These are phyloP conservation scores for Portevinia maculata DNA, from an alignment of 2,888 invertebrate genomes.

Conservation along the genomic window DNA sequence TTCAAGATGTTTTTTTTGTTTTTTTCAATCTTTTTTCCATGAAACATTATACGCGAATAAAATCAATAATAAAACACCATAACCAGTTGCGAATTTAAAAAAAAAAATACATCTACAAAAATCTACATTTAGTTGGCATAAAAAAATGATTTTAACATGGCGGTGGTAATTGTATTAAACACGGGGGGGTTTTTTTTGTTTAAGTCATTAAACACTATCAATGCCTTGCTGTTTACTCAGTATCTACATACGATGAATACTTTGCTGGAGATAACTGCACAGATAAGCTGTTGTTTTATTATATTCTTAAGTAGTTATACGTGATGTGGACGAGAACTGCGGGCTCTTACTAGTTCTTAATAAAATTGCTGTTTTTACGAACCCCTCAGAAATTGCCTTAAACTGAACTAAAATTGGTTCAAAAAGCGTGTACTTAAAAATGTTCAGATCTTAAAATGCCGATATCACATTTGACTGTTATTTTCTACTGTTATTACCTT, in stretches of 20 bases:
- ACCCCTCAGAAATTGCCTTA: no score
- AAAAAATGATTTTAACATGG: not conserved
- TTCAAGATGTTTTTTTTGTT: no score
- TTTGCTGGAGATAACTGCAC: conserved; percentile 10
- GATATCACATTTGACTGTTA: not conserved
- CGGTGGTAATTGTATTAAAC: conserved; percentile 1
- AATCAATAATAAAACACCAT: no score
- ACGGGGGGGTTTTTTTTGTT: not conserved
- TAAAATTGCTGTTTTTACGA: no score
- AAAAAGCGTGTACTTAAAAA: no score
- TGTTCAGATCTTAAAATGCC: no score
- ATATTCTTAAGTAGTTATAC: not conserved
- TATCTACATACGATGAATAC: not conserved
- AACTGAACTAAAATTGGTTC: no score
- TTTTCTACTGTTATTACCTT: not conserved
- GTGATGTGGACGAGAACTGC: not conserved
- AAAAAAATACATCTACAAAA: not conserved
- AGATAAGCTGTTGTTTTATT: conserved; percentile 1
- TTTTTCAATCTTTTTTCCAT: no score
- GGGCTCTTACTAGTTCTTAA: no score
- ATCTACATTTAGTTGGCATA: not conserved
- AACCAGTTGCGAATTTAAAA: no score
- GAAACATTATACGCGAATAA: no score
- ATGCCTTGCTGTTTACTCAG: not conserved
- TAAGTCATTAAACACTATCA: not conserved